phyloP scores from a whole-genome alignment of 2,888 invertebrate genomes.

The Dysmachus trigonus region DNA sequence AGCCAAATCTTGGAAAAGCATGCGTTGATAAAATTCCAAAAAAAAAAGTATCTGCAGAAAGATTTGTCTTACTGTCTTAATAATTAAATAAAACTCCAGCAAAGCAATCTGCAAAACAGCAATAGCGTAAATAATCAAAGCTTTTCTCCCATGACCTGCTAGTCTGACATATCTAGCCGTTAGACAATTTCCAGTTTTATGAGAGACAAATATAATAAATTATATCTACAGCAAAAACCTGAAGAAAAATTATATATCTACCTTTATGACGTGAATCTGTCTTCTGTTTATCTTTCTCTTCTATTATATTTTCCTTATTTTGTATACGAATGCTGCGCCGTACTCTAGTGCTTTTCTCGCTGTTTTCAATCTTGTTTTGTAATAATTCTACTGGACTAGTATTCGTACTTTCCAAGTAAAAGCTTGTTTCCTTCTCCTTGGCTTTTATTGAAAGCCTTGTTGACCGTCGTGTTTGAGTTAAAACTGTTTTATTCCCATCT shows the following conservation, averaged over 20 bases:
- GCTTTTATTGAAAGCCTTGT: not conserved
- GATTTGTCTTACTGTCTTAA: no score
- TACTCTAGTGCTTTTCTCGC: not conserved
- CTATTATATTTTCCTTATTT: not conserved
- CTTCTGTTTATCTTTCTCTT: not conserved
- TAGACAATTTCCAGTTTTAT: not conserved
- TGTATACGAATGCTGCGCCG: not conserved
- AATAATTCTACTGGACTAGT: not conserved
- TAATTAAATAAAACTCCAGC: not conserved
- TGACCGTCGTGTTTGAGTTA: not conserved
- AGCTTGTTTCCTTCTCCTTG: not conserved
- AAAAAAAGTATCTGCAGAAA: not conserved
- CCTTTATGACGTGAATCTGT: not conserved
- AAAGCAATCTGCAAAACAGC: not conserved
- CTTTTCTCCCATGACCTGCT: not conserved
- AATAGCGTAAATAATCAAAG: not conserved
- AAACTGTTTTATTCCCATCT: slow-evolving; percentile 41
- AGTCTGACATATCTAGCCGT: not conserved
- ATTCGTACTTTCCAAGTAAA: not conserved
- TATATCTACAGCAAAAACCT: not conserved
- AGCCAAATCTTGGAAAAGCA: not conserved
- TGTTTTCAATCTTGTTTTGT: not conserved
- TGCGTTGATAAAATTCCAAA: not conserved
- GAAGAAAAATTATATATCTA: not conserved
- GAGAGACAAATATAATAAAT: not conserved